phyloP scores from a whole-genome alignment of 2,888 invertebrate species.

The Melipona bicolor region DNA sequence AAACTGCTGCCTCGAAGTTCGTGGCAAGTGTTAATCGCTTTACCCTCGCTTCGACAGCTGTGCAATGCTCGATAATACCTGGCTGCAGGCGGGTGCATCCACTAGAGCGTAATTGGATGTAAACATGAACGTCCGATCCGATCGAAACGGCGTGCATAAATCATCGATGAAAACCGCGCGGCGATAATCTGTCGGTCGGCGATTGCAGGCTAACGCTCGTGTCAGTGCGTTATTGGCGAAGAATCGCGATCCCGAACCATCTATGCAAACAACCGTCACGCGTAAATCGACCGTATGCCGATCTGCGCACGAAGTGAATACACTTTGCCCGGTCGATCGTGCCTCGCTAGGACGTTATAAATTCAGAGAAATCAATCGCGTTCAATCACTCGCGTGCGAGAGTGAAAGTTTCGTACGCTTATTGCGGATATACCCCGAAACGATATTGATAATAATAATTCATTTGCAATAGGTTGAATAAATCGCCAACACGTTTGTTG shows the following conservation, averaged over 20 bases:
- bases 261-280: slow-evolving; percentile 7
- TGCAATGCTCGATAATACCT: slow-evolving; percentile 12
- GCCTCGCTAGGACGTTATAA: neutral
- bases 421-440: too few relatives aligned
- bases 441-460: neutral
- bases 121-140: slow-evolving; percentile 31
- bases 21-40: slow-evolving; percentile 42
- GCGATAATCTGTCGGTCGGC: slow-evolving; percentile 23
- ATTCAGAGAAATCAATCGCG: neutral
- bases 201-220: slow-evolving; percentile 8
- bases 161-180: slow-evolving; percentile 35
- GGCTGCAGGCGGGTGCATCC: slow-evolving; percentile 31
- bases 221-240: slow-evolving; percentile 45
- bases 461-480: neutral
- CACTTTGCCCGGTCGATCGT: neutral
- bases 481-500: neutral
- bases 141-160: slow-evolving; percentile 40
- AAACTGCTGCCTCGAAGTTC: slow-evolving; percentile 15
- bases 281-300: neutral
- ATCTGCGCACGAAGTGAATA: neutral
- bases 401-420: neutral
- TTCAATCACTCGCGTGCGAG: neutral
- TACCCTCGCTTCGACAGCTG: slow-evolving; percentile 21
- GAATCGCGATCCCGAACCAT: slow-evolving; percentile 17
- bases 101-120: slow-evolving; percentile 29